Conservation (phyloP, 2,113 vertebrate genomes). For the Lagenorhynchus albirostris region DNA sequence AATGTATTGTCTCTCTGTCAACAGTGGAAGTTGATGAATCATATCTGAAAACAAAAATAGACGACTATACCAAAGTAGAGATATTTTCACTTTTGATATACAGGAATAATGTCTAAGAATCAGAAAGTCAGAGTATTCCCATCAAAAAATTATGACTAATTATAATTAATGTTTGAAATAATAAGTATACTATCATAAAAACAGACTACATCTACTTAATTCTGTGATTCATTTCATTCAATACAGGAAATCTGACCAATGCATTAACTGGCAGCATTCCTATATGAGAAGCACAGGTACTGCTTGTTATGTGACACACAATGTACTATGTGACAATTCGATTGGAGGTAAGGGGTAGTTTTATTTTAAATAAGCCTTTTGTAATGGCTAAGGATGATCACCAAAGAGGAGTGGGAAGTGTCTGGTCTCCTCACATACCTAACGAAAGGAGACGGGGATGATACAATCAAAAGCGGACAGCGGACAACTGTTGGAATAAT, state of each 20-base stretch:
- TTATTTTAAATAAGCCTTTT: neutral
- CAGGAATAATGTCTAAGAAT: neutral
- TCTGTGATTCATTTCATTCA: neutral
- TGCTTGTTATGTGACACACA: neutral
- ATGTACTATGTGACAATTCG: neutral
- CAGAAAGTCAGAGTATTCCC: neutral
- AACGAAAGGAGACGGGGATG: neutral
- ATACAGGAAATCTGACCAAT: neutral
- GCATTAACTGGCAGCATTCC: neutral
- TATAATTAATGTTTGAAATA: neutral
- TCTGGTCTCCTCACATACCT: neutral
- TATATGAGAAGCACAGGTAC: neutral
- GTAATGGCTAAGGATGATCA: neutral
- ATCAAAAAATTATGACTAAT: neutral
- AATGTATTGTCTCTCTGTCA: constrained; percentile 94
- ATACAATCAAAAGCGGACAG: neutral
- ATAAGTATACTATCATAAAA: neutral
- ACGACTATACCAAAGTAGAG: neutral
- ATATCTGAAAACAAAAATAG: constrained; percentile 84
- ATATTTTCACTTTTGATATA: constrained; percentile 1
- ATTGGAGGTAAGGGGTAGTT: neutral
- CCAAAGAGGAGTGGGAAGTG: neutral
- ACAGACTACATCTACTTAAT: neutral
- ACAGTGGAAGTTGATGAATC: constrained; percentile 89
- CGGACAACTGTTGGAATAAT: neutral